A percentile compares a stretch with the other conserved stretches of the same genome.
Evolutionary conservation across 2,113 vertebrate species (phyloP).

Genomic region (Suncus etruscus): DNA sequence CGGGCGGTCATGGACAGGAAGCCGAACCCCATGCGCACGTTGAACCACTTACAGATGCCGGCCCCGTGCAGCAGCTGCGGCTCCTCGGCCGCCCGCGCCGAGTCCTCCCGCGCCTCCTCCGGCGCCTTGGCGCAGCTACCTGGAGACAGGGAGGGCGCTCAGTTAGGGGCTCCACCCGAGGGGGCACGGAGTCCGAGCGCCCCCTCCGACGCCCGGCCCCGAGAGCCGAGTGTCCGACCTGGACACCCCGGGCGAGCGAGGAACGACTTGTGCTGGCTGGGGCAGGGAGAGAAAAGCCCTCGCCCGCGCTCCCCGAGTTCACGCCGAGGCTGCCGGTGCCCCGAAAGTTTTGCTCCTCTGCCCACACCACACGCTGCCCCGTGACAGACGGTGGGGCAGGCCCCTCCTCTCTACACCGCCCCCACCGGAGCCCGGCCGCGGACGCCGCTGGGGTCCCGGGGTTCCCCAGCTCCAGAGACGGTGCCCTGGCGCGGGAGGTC

Average conservation of each 20-base stretch:
- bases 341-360: slow-evolving; percentile 82
- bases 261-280: slow-evolving; percentile 39
- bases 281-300: not conserved
- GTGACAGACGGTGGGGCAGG: slow-evolving; percentile 54
- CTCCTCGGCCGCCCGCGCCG: slow-evolving; percentile 86
- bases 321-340: slow-evolving; percentile 60
- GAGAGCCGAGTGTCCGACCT: not conserved
- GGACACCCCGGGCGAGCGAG: slow-evolving; percentile 32
- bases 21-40: slow-evolving; percentile 98
- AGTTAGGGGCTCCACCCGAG: slow-evolving; percentile 15
- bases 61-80: slow-evolving; percentile 90
- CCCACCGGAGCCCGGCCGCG: slow-evolving; percentile 33
- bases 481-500: slow-evolving; percentile 41
- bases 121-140: slow-evolving; percentile 93
- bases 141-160: slow-evolving; percentile 79
- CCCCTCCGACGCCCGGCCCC: not conserved
- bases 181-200: not conserved
- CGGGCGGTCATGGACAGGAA: slow-evolving; percentile 97
- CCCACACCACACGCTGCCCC: slow-evolving; percentile 57
- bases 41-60: slow-evolving; percentile 99
- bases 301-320: slow-evolving; percentile 56
- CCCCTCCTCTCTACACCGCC: slow-evolving; percentile 72
- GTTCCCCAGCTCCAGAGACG: slow-evolving; percentile 54
- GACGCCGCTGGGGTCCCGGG: slow-evolving; percentile 70
- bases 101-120: slow-evolving; percentile 87